phyloP scores from a whole-genome alignment of 2,888 invertebrate genomes.

The Lasioglossum leucozonium region DNA sequence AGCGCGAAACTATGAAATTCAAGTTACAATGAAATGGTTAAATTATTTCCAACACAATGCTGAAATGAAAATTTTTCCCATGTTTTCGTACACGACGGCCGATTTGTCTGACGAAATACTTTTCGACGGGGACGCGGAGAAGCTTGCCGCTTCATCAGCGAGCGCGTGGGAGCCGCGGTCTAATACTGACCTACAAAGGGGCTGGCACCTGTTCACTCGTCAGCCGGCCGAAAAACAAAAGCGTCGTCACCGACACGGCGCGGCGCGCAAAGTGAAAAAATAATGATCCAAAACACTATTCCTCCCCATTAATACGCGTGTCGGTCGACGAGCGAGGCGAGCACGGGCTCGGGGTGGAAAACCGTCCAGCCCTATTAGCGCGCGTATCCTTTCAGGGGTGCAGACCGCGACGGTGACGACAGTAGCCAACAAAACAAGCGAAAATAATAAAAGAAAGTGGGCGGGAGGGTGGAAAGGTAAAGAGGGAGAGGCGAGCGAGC shows the following conservation, averaged over 20 bases:
- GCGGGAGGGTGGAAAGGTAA: background rate
- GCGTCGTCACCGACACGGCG: background rate
- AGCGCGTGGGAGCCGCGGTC: background rate
- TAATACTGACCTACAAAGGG: background rate
- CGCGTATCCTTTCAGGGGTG: background rate
- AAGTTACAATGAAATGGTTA: too few species aligned
- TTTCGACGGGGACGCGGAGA: background rate
- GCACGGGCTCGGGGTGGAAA: background rate
- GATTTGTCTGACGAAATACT: background rate
- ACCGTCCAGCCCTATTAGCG: slow-evolving; percentile 13
- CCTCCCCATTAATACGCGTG: background rate
- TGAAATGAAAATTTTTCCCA: too few species aligned
- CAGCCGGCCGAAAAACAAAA: background rate
- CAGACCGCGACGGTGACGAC: slow-evolving; percentile 4
- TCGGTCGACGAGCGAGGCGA: background rate
- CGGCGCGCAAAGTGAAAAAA: background rate
- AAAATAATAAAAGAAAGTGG: slow-evolving; percentile 17
- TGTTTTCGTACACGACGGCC: too few species aligned
- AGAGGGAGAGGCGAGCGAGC: background rate
- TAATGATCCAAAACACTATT: slow-evolving; percentile 7
- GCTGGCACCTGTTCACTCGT: background rate
- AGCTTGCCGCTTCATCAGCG: background rate
- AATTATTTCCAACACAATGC: too few species aligned
- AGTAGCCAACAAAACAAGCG: slow-evolving; percentile 2
- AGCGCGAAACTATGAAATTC: too few species aligned